Percentiles rank a stretch among this genome's conserved stretches.
Evolutionary conservation across 1,140 invertebrate genomes (phyloP).

Genomic region (Pantala flavescens): DNA sequence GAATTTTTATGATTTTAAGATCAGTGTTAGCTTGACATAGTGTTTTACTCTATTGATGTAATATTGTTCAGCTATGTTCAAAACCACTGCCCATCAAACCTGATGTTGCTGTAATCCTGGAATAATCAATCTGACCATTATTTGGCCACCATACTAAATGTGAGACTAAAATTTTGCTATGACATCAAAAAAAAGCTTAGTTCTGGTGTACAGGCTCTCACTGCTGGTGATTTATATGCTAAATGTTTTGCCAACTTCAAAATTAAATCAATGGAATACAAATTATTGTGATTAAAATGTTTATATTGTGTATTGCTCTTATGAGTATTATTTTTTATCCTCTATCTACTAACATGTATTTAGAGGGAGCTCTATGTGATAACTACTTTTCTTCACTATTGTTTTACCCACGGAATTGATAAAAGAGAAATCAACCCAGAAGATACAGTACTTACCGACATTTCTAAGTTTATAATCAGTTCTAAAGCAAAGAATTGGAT

Average conservation of each 20-base stretch:
- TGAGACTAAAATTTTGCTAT: neutral
- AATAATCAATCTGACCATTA: neutral
- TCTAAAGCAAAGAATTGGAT: too few species aligned
- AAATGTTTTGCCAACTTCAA: slow-evolving; percentile 7
- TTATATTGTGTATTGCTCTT: slow-evolving; percentile 10
- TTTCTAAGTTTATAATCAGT: too few species aligned
- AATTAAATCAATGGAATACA: slow-evolving; percentile 10
- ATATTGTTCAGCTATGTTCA: neutral
- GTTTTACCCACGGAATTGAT: too few species aligned
- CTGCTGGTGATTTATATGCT: slow-evolving; percentile 1
- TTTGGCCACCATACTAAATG: slow-evolving; percentile 5
- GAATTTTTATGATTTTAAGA: neutral
- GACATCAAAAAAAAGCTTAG: neutral
- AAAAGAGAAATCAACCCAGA: too few species aligned
- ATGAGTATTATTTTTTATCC: neutral
- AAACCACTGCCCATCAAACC: neutral
- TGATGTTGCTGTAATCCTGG: neutral
- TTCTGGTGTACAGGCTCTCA: neutral
- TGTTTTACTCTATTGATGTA: neutral
- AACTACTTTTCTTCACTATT: too few species aligned
- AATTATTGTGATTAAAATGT: slow-evolving; percentile 11
- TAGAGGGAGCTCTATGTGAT: too few species aligned
- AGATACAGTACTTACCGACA: too few species aligned
- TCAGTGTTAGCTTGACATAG: neutral
- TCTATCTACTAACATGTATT: too few species aligned